Conservation (phyloP, 2,888 invertebrate species). For the Hedya salicella region DNA sequence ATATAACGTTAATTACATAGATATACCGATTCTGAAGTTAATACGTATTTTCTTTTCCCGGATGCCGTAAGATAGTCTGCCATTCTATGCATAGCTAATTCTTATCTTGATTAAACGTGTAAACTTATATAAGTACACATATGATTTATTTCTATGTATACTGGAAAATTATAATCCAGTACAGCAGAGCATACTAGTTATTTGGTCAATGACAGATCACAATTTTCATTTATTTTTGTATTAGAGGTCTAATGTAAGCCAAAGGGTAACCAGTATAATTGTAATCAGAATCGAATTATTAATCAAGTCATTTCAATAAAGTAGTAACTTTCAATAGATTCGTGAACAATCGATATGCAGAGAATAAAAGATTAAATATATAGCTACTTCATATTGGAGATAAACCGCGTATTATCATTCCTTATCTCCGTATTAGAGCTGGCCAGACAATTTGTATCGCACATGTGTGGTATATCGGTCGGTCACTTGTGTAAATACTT, state of each 20-base stretch:
- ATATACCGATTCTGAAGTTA: too few species aligned
- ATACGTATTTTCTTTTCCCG: too few species aligned
- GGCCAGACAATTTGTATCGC: slow-evolving; percentile 25
- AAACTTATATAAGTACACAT: too few species aligned
- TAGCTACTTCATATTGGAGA: neutral
- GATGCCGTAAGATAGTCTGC: too few species aligned
- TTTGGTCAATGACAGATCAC: neutral
- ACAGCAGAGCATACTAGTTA: slow-evolving; percentile 16
- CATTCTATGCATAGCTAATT: neutral
- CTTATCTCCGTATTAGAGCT: slow-evolving; percentile 31
- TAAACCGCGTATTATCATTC: slow-evolving; percentile 9
- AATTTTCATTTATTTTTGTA: too few species aligned
- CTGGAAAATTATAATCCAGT: too few species aligned
- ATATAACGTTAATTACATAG: too few species aligned
- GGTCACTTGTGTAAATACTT: slow-evolving; percentile 27
- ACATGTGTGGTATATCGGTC: slow-evolving; percentile 22
- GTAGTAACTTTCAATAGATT: too few species aligned
- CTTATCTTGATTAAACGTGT: neutral
- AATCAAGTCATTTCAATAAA: neutral
- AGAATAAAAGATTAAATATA: neutral
- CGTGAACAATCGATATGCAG: neutral
- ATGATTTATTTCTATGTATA: too few species aligned
- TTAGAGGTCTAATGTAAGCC: neutral
- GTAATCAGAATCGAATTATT: neutral
- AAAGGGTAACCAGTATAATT: neutral